phyloP scores from a whole-genome alignment of 92 coral and sea anemone genomes.

The Heteractis magnifica region DNA sequence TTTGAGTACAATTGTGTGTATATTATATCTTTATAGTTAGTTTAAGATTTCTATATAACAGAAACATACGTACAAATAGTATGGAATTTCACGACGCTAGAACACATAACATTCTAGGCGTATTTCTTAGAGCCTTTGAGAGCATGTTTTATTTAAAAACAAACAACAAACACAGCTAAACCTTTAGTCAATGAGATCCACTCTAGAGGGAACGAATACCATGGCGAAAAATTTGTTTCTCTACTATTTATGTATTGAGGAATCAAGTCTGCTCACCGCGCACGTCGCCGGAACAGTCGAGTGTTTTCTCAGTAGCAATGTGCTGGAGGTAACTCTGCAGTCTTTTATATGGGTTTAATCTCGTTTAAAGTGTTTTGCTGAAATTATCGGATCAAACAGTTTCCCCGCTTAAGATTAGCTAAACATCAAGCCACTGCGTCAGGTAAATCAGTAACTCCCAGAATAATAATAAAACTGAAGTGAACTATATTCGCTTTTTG shows the following conservation, averaged over 20 bases:
- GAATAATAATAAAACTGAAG: not conserved
- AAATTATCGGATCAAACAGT: conserved; percentile 13
- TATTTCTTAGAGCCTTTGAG: too few relatives aligned
- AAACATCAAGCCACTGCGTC: not conserved
- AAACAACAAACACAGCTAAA: too few relatives aligned
- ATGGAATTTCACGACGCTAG: too few relatives aligned
- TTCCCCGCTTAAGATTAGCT: conserved; percentile 2
- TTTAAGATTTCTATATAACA: not conserved
- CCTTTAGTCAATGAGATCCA: too few relatives aligned
- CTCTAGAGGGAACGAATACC: too few relatives aligned
- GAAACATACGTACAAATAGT: too few relatives aligned
- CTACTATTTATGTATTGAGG: not conserved
- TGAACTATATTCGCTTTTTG: not conserved
- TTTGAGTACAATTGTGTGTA: not conserved
- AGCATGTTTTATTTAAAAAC: too few relatives aligned
- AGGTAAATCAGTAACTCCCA: not conserved
- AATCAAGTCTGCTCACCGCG: not conserved
- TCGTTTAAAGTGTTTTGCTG: conserved; percentile 8
- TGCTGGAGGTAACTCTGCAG: conserved; percentile 5
- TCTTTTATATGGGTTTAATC: not conserved
- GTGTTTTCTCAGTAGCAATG: not conserved
- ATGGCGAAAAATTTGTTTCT: too few relatives aligned
- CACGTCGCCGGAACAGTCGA: not conserved
- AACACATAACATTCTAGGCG: too few relatives aligned
- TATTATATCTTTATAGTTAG: not conserved